Percentiles rank a stretch among this genome's conserved stretches.
phyloP scores from a whole-genome alignment of 2,888 invertebrate species.

The Chymomyza amoena region DNA sequence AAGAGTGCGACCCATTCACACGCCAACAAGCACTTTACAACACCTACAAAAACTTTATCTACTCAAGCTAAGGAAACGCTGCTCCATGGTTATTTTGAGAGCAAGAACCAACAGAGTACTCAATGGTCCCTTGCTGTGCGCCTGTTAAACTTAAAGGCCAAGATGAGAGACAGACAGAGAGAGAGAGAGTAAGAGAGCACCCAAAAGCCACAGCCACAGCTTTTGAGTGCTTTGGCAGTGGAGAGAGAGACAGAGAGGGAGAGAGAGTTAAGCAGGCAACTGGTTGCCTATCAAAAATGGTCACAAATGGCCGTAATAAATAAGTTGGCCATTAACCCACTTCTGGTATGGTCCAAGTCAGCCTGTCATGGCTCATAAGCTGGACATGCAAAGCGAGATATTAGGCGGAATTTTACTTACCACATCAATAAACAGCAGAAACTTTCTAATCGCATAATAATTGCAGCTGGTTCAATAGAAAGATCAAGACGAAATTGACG shows the following conservation, averaged over 20 bases:
- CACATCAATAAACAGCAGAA: slow-evolving; percentile 21
- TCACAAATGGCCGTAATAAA: slow-evolving; percentile 57
- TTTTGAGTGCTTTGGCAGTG: slow-evolving; percentile 3
- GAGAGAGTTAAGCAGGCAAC: slow-evolving; percentile 32
- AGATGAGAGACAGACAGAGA: slow-evolving; percentile 17
- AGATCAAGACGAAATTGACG: not conserved
- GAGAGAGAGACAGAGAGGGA: slow-evolving; percentile 26
- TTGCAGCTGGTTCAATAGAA: slow-evolving; percentile 39
- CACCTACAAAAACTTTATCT: not conserved
- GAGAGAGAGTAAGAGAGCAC: slow-evolving; percentile 13
- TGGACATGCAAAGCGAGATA: slow-evolving; percentile 26
- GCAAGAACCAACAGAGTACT: not conserved
- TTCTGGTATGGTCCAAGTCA: slow-evolving; percentile 36
- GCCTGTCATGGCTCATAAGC: slow-evolving; percentile 27
- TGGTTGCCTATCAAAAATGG: slow-evolving; percentile 12
- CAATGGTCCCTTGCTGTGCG: slow-evolving; percentile 34
- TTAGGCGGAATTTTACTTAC: slow-evolving; percentile 39
- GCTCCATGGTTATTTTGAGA: not conserved
- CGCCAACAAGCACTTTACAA: not conserved
- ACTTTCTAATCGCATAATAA: slow-evolving; percentile 76
- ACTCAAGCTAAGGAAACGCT: not conserved
- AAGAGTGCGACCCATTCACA: not conserved
- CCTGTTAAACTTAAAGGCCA: slow-evolving; percentile 30
- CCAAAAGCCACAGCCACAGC: not conserved
- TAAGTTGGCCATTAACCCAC: slow-evolving; percentile 64